These are phyloP conservation scores for Microctenopoma lineatum DNA, from an alignment of 2,797 vertebrate species.

Conservation along the genomic window DNA sequence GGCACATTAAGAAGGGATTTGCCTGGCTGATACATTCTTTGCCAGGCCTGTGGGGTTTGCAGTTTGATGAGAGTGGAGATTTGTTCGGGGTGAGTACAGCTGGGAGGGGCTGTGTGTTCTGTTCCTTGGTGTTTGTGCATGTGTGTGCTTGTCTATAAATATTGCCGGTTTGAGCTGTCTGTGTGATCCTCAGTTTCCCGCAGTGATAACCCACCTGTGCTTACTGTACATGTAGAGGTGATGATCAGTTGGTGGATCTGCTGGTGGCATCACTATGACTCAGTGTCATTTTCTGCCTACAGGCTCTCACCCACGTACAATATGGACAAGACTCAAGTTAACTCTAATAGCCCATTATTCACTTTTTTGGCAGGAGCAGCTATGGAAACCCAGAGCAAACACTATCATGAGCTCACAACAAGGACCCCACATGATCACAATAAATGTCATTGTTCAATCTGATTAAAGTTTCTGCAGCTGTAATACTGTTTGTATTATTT, in stretches of 20 bases:
- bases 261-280: slow-evolving; percentile 46
- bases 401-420: slow-evolving; percentile 41
- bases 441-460: background rate
- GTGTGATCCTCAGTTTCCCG: slow-evolving; percentile 26
- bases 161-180: slow-evolving; percentile 1
- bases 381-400: slow-evolving; percentile 50
- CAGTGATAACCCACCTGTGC: slow-evolving; percentile 31
- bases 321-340: slow-evolving; percentile 55
- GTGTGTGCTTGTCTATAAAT: slow-evolving; percentile 48
- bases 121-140: slow-evolving; percentile 47
- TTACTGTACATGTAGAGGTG: slow-evolving; percentile 40
- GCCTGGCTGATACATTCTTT: slow-evolving; percentile 46
- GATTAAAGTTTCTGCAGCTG: background rate
- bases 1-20: slow-evolving; percentile 63
- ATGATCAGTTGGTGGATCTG: slow-evolving; percentile 49
- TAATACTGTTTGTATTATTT: background rate
- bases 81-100: slow-evolving; percentile 9
- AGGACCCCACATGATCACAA: slow-evolving; percentile 18
- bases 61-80: slow-evolving; percentile 32
- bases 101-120: slow-evolving; percentile 14
- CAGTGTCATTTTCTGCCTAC: slow-evolving; percentile 57
- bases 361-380: slow-evolving; percentile 50
- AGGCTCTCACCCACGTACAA: slow-evolving; percentile 57
- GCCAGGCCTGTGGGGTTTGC: slow-evolving; percentile 22
- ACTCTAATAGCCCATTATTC: slow-evolving; percentile 55